phyloP scores from a whole-genome alignment of 2,888 invertebrate genomes.

The Busseola fusca region DNA sequence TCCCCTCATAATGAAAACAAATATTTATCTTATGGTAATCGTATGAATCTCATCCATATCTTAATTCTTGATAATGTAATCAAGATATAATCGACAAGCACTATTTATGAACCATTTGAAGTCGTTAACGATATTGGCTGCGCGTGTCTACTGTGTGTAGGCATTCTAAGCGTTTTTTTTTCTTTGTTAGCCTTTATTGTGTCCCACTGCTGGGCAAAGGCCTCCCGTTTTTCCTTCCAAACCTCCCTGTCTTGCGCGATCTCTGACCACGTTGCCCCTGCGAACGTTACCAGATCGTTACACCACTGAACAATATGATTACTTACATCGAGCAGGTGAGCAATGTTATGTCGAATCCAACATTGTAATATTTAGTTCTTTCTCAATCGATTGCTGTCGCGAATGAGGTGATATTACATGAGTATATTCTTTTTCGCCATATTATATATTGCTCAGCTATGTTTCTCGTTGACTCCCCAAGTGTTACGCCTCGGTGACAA shows the following conservation, averaged over 20 bases:
- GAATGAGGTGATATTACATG: too few species aligned
- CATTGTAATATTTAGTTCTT: background rate
- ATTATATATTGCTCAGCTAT: too few species aligned
- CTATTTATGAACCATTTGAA: slow-evolving; percentile 29
- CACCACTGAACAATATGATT: background rate
- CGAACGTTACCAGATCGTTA: too few species aligned
- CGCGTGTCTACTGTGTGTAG: slow-evolving; percentile 12
- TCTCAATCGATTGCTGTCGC: background rate
- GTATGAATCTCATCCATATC: slow-evolving; percentile 41
- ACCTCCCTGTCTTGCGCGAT: too few species aligned
- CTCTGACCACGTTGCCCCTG: too few species aligned
- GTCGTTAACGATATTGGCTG: background rate
- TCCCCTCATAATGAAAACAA: slow-evolving; percentile 51
- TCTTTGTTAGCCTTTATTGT: too few species aligned
- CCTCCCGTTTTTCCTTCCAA: too few species aligned
- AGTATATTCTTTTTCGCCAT: background rate
- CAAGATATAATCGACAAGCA: slow-evolving; percentile 42
- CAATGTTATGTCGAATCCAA: background rate
- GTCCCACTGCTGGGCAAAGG: too few species aligned
- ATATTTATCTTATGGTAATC: slow-evolving; percentile 52
- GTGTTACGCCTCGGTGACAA: background rate
- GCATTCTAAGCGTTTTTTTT: too few species aligned
- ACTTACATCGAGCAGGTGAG: background rate
- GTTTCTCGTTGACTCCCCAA: background rate
- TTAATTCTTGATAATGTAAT: slow-evolving; percentile 47